Evolutionary conservation across 1,140 invertebrate genomes (phyloP).

Genomic region (Drosophila kepulauana): DNA sequence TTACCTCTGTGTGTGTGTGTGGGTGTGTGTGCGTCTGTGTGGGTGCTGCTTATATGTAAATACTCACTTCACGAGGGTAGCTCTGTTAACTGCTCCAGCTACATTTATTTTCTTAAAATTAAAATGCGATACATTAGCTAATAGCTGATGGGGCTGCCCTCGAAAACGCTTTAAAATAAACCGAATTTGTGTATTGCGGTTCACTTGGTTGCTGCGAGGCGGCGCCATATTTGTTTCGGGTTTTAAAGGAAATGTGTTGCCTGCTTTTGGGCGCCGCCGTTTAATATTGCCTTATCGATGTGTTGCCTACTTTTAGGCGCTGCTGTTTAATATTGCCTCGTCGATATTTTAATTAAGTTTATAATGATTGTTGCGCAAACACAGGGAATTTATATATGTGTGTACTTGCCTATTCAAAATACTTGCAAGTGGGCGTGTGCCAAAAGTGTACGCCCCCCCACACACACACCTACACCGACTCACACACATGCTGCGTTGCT

Average conservation of each 20-base stretch:
- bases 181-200: conserved; percentile 12
- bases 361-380: conserved; percentile 62
- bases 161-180: conserved; percentile 2
- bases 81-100: conserved; percentile 1
- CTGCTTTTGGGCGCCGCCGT: conserved; percentile 45
- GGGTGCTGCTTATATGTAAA: conserved; percentile 48
- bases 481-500: background rate
- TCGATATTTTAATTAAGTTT: conserved; percentile 81
- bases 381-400: conserved; percentile 10
- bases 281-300: conserved; percentile 57
- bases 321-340: conserved; percentile 50
- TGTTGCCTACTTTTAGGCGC: conserved; percentile 46
- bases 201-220: conserved; percentile 48
- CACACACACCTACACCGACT: conserved; percentile 2
- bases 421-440: conserved; percentile 34
- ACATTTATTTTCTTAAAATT: background rate
- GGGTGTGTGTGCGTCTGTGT: conserved; percentile 13
- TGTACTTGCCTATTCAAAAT: conserved; percentile 8
- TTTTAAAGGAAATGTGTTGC: conserved; percentile 55
- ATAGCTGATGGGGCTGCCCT: background rate
- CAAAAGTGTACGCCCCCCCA: background rate
- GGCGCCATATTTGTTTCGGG: conserved; percentile 18
- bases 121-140: background rate
- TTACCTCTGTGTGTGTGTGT: conserved; percentile 31
- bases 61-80: conserved; percentile 31